A percentile compares a stretch with the other conserved stretches of the same genome.
These are phyloP conservation scores for Physella acuta DNA, from an alignment of 1,140 invertebrate species.

Conservation along the genomic window DNA sequence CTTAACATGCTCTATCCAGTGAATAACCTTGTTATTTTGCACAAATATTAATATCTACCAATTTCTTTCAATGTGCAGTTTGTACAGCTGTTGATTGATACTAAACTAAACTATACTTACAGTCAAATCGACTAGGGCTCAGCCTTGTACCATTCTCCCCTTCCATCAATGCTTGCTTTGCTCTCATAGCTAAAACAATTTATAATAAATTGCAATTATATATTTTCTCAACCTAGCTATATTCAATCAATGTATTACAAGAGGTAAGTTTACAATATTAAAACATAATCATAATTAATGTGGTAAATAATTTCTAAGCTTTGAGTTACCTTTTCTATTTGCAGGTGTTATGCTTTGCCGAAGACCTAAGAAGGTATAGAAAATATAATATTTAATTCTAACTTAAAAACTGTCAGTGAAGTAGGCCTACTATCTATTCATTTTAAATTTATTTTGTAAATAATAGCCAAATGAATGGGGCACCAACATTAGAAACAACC, in stretches of 20 bases:
- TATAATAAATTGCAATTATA: too few relatives aligned
- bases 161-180: slow-evolving; percentile 12
- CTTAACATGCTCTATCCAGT: neutral
- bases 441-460: too few relatives aligned
- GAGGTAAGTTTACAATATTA: too few relatives aligned
- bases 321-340: slow-evolving; percentile 16
- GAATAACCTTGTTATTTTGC: too few relatives aligned
- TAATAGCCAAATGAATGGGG: too few relatives aligned
- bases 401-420: too few relatives aligned
- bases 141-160: slow-evolving; percentile 7
- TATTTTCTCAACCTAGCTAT: too few relatives aligned
- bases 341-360: slow-evolving; percentile 16
- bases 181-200: slow-evolving; percentile 5
- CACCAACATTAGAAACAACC: too few relatives aligned
- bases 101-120: slow-evolving; percentile 5
- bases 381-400: neutral
- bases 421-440: too few relatives aligned
- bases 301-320: too few relatives aligned
- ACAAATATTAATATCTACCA: neutral
- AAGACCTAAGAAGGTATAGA: neutral
- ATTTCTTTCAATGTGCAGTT: neutral
- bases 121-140: slow-evolving; percentile 17
- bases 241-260: too few relatives aligned
- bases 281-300: too few relatives aligned
- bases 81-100: neutral